Conservation (phyloP, 2,888 invertebrate genomes). For the Laothoe populi region DNA sequence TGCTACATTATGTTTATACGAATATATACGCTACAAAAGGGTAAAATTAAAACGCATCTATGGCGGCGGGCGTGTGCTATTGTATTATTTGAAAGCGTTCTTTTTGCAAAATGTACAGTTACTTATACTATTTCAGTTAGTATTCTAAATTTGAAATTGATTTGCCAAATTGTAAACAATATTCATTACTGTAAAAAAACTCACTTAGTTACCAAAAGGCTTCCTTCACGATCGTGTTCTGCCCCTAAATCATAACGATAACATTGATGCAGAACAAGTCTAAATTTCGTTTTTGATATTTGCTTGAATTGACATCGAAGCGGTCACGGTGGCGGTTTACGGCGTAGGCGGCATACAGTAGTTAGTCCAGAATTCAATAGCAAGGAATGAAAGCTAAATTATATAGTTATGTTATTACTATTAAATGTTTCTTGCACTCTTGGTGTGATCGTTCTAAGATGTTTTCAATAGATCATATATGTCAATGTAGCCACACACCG, state of each 20-base stretch:
- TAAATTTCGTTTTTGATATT: conserved; percentile 86
- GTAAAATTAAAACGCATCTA: not conserved
- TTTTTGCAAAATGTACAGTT: conserved; percentile 12
- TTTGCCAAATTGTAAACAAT: not conserved
- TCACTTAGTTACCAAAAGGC: conserved; percentile 48
- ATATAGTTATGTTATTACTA: conserved; percentile 59
- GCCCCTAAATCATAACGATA: conserved; percentile 65
- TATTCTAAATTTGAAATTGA: not conserved
- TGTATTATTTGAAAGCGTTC: conserved; percentile 2
- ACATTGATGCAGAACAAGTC: conserved; percentile 80
- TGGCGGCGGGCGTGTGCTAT: conserved; percentile 9
- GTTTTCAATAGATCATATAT: conserved; percentile 79
- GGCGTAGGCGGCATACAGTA: conserved; percentile 79
- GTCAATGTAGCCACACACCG: conserved; percentile 81
- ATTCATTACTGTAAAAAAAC: conserved; percentile 23
- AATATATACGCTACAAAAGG: not conserved
- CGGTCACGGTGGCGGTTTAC: conserved; percentile 80
- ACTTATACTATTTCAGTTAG: not conserved
- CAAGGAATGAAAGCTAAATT: conserved; percentile 81
- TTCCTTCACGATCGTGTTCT: conserved; percentile 72
- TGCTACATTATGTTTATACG: conserved; percentile 1
- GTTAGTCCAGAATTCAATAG: conserved; percentile 70
- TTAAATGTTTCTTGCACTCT: conserved; percentile 73
- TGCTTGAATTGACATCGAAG: conserved; percentile 60
- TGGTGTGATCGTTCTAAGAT: conserved; percentile 79